Evolutionary conservation across 2,888 invertebrate species (phyloP).

Genomic region (Fragum whitleyi): DNA sequence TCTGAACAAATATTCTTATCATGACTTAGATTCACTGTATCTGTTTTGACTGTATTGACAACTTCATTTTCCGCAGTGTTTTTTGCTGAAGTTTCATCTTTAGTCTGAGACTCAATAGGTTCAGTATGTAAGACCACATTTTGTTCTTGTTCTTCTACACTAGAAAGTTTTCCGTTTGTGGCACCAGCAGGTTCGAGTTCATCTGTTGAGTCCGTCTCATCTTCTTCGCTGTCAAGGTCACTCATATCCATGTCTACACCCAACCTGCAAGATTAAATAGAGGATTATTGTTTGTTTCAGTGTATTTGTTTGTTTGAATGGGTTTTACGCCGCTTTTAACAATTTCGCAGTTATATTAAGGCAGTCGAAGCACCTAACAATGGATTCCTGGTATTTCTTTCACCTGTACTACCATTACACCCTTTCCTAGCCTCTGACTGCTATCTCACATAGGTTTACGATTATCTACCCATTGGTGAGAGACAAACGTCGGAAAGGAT

Average conservation of each 20-base stretch:
- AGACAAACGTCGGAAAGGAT: no score
- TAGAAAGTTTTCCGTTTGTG: not conserved
- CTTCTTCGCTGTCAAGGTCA: conserved; percentile 74
- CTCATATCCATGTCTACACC: conserved; percentile 75
- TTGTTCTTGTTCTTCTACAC: not conserved
- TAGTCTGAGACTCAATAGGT: not conserved
- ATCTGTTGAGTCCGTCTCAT: conserved; percentile 23
- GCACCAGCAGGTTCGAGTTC: not conserved
- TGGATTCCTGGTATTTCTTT: no score
- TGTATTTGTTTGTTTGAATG: not conserved
- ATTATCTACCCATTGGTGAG: no score
- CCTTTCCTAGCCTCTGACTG: no score
- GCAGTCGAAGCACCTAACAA: no score
- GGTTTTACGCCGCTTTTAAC: no score
- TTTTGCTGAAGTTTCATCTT: not conserved
- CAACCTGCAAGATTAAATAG: conserved; percentile 72
- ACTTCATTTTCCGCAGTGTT: not conserved
- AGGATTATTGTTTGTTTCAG: no score
- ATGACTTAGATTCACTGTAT: no score
- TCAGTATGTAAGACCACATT: not conserved
- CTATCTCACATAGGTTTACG: no score
- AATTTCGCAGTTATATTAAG: no score
- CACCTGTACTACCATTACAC: no score
- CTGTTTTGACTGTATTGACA: not conserved
- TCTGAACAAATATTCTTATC: no score